Conservation (phyloP, 2,113 vertebrate species). For the Orycteropus afer region DNA sequence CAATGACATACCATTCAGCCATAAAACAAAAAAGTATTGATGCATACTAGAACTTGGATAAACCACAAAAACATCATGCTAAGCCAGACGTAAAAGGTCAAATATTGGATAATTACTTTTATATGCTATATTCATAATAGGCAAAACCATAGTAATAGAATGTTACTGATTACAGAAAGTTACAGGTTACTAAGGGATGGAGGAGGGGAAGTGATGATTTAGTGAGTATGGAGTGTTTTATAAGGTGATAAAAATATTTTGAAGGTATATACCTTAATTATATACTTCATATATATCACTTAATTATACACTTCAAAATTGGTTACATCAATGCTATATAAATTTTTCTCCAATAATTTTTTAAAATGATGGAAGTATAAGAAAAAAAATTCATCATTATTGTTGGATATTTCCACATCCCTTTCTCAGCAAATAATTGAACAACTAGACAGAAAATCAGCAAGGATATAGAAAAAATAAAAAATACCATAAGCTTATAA, state of each 20-base stretch:
- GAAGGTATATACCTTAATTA: no score
- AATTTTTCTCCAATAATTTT: background rate
- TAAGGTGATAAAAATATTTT: background rate
- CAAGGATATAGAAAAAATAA: no score
- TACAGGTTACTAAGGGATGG: background rate
- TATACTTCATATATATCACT: no score
- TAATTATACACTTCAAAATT: background rate
- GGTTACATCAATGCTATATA: no score
- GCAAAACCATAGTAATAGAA: background rate
- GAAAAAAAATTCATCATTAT: background rate
- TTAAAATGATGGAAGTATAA: background rate
- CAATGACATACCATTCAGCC: background rate
- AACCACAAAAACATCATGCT: background rate
- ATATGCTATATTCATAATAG: no score
- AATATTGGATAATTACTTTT: background rate
- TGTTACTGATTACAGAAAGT: no score
- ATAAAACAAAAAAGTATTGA: background rate
- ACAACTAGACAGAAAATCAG: no score
- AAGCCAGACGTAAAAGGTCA: background rate
- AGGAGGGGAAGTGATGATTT: background rate
- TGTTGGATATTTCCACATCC: background rate
- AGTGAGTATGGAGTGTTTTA: background rate
- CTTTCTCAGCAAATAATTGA: background rate
- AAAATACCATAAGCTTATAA: no score
- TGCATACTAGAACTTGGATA: background rate